Evolutionary conservation across 2,113 vertebrate genomes (phyloP), one percentile per base, ranked within the genome.

Genomic region (Ploceus nigricollis): DNA sequence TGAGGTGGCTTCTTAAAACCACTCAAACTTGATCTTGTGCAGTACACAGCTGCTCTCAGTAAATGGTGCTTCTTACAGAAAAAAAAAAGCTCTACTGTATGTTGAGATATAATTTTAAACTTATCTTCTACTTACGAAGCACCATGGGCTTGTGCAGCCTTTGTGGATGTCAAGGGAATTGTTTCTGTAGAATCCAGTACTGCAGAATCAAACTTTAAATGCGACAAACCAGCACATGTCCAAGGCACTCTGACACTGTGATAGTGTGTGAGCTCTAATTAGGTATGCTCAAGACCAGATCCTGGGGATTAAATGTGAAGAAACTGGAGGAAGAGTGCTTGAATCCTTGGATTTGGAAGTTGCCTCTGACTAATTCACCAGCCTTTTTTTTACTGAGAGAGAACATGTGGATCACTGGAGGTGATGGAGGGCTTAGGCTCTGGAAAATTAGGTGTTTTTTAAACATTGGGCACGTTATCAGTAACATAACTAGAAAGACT

Each of bases 1-100:
- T 88, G 71, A n/a, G 50, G 75, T 69, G 31, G 20, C 71, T 90
- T 90, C 90, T 95, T 94, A 93, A 96, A 96, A 83, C 82, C 68
- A 77, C 45, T 92, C 71, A 90, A 64, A 94, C 24, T 83, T 71
- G 33, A 63, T 96, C 75, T 92, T 63, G 39, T 78, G 68, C 15
- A 71, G 15, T 68, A 90, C 40, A 70, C 60, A 94, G 71, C 56
- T 96, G 68, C 25, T 79, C 24, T 86, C 50, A 61, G 37, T 79
- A 80, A 88, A 64, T 80, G 70, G 23, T 47, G 16, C 20, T 93
- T 76, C 57, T 69, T 53, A 64, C 0, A 60, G 39, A 15, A 37
- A 72, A 89, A 42, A 87, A 53, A 37, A 1, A 3, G 0, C 6
- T 66, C 12, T 70, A 24, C 39, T 90, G 9, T 82, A 54, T 47